Percentiles rank a stretch among this genome's conserved stretches.
phyloP scores from a whole-genome alignment of 1,140 invertebrate species.

The Camponotus pennsylvanicus region DNA sequence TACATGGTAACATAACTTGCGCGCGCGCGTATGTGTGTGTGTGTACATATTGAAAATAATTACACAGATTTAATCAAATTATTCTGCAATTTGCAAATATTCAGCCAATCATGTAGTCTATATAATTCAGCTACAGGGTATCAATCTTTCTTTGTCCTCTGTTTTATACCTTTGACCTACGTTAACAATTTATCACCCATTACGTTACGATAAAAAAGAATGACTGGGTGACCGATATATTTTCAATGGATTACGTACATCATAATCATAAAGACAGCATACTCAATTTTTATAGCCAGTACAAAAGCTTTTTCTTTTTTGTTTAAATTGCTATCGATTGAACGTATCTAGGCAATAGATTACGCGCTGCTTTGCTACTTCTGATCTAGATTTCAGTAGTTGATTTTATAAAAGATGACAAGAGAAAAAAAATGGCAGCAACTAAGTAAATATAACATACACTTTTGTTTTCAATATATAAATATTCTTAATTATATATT shows the following conservation, averaged over 20 bases:
- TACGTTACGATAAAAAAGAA: conserved; percentile 32
- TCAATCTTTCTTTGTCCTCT: conserved; percentile 34
- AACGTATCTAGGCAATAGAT: not conserved
- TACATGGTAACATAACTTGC: too few relatives aligned
- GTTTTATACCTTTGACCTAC: conserved; percentile 49
- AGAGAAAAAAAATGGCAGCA: not conserved
- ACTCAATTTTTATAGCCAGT: conserved; percentile 31
- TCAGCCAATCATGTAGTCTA: not conserved
- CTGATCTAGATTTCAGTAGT: not conserved
- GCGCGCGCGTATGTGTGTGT: too few relatives aligned
- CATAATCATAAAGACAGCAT: conserved; percentile 46
- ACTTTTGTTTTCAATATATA: not conserved
- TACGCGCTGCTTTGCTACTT: not conserved
- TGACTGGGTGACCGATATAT: not conserved
- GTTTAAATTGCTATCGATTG: conserved; percentile 23
- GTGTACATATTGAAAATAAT: not conserved
- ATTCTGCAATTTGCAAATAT: not conserved
- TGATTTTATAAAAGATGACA: too few relatives aligned
- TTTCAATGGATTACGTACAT: conserved; percentile 47
- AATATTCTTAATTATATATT: not conserved
- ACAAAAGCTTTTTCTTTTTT: conserved; percentile 8
- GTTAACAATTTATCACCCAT: conserved; percentile 52
- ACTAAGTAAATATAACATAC: not conserved
- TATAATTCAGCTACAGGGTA: conserved; percentile 1
- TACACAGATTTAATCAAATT: not conserved